These are phyloP conservation scores for Chlorops oryzae DNA, from an alignment of 1,140 invertebrate species.

Conservation along the genomic window DNA sequence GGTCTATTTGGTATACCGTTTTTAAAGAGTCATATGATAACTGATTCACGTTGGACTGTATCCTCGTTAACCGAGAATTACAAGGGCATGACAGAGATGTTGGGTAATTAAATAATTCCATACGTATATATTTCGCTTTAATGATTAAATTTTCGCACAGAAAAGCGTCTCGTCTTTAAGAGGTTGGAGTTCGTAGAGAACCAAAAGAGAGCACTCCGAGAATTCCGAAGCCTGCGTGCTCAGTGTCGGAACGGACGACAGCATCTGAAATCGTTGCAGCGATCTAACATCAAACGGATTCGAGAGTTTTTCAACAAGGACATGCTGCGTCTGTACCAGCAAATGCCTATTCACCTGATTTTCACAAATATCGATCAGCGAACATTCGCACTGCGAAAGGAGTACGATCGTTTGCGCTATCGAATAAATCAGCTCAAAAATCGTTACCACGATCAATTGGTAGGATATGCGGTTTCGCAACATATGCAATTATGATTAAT, in stretches of 20 bases:
- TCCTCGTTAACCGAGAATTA: slow-evolving; percentile 2
- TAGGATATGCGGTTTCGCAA: not conserved
- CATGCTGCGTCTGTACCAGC: not conserved
- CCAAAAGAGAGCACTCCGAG: not conserved
- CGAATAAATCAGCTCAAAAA: not conserved
- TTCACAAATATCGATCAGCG: slow-evolving; percentile 5
- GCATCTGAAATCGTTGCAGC: not conserved
- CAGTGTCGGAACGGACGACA: slow-evolving; percentile 1
- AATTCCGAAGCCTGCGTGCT: not conserved
- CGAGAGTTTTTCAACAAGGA: not conserved
- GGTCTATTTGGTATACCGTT: slow-evolving; percentile 7
- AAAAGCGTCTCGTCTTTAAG: not conserved
- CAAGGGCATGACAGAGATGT: not conserved
- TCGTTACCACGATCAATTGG: slow-evolving; percentile 4
- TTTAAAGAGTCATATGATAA: slow-evolving; percentile 3
- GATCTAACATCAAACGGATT: slow-evolving; percentile 2
- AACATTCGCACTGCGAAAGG: slow-evolving; percentile 7
- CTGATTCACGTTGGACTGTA: not conserved
- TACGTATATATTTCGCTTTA: not conserved
- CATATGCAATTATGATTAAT: not conserved
- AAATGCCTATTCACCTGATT: slow-evolving; percentile 6
- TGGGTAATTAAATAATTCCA: too few relatives aligned
- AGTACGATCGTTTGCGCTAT: slow-evolving; percentile 2
- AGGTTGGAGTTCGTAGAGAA: not conserved
- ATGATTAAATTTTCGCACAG: not conserved